Base-by-base conservation (phyloP, 1,140 invertebrate genomes). In the Bombus turneri region DNA sequence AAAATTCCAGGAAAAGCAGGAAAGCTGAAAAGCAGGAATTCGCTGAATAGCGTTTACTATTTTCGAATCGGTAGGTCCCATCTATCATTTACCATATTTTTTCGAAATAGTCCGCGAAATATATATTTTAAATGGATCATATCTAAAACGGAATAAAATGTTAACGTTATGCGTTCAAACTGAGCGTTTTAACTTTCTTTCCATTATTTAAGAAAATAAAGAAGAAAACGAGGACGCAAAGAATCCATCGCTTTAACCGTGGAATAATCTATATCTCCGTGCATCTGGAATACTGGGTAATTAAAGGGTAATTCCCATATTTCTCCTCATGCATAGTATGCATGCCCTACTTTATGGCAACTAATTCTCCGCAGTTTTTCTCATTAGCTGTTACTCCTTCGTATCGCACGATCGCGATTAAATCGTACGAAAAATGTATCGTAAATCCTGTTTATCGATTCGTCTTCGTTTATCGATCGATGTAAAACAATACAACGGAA, bases 1-100 rank as follows among this genome's bases (percentile, higher is more conserved):
- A 43, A 83, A 83, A 77, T 77, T 47, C 59, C 18, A 31, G 39
- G 37, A 62, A 78, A 88, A 77, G 47, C 34, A 37, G 37, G 37
- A 37, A 37, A 37, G 37, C 37, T 37, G 37, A 37, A 37, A 37
- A 37, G 37, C 37, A 37, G 37, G 37, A 37, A 37, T 37, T 37
- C 37, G 37, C 37, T 3, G 25, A 43, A 10, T 39, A 25, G 6
- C 22, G 22, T 47, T 25, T 31, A 10, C 28, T 3, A 2, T 28
- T 1, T 4, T 62, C 28, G 0, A 22, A 18, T 0, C 5, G 5
- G 5, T 18, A 53, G 6, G 5, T 6, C 15, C 5, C 0, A 1
- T 6, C 18, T 22, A 22, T 53, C 47, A 22, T 53, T 53, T 8
- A 8, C 5, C 5, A 53, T 0, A 53, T 53, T 53, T 53, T 22